Evolutionary conservation across 2,888 invertebrate species (phyloP).

Genomic region (Callosobruchus maculatus): DNA sequence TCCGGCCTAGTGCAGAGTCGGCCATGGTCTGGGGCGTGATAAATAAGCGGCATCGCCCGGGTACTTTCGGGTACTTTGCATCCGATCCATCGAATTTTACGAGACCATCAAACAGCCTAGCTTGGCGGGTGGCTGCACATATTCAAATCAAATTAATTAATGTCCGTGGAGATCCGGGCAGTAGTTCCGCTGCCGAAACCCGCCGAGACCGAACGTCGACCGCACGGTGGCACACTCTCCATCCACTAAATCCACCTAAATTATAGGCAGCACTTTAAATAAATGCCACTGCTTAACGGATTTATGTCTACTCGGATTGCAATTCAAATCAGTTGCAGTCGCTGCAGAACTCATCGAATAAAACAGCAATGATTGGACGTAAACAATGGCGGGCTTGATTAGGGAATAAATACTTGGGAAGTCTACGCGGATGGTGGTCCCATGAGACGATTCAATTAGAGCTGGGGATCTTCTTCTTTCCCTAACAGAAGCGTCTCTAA

Average conservation of each 20-base stretch:
- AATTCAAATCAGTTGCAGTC: conserved; percentile 44
- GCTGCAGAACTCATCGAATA: conserved; percentile 37
- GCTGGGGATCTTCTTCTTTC: conserved; percentile 24
- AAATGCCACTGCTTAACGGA: conserved; percentile 44
- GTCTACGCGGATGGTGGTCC: conserved; percentile 16
- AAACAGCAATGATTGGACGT: conserved; percentile 43
- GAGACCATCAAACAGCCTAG: neutral
- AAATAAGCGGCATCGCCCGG: too few species aligned
- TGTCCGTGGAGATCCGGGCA: neutral
- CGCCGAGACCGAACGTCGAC: neutral
- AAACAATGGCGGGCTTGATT: conserved; percentile 46
- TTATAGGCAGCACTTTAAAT: conserved; percentile 42
- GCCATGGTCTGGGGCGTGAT: too few species aligned
- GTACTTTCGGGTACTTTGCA: too few species aligned
- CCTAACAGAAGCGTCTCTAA: neutral
- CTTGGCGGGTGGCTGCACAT: neutral
- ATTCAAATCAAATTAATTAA: neutral
- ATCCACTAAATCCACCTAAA: conserved; percentile 26
- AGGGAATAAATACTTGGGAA: conserved; percentile 44
- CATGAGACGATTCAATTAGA: conserved; percentile 48
- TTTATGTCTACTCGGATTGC: conserved; percentile 43
- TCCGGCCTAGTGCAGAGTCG: too few species aligned
- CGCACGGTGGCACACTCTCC: conserved; percentile 1
- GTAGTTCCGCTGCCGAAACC: neutral
- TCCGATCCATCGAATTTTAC: neutral